Evolutionary conservation across 2,797 vertebrate genomes (phyloP).

Genomic region (Meriones psammophilus): DNA sequence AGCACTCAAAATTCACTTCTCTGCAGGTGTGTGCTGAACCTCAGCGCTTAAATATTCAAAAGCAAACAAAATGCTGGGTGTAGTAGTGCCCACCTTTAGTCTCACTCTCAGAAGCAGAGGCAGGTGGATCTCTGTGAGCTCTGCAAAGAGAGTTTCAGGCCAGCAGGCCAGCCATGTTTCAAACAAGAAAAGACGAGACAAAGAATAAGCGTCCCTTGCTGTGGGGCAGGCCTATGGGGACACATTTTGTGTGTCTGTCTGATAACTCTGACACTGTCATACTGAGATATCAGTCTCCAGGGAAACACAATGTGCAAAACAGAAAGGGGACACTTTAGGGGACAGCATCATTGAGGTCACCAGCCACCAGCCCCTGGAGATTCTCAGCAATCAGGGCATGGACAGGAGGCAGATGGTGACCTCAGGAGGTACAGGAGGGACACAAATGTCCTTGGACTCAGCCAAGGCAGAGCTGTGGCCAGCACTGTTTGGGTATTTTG

Average conservation of each 20-base stretch:
- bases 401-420: background rate
- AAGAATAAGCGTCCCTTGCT: background rate
- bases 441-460: background rate
- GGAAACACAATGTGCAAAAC: background rate
- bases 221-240: background rate
- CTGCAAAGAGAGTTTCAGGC: background rate
- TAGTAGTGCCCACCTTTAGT: too few relatives aligned
- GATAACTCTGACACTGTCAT: background rate
- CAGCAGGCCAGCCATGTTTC: background rate
- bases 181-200: background rate
- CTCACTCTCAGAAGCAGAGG: too few relatives aligned
- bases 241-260: rapidly evolving
- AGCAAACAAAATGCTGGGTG: background rate
- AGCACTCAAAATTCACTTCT: background rate
- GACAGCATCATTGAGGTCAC: background rate
- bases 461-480: background rate
- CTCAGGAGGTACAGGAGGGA: background rate
- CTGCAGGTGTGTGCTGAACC: background rate
- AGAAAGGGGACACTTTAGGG: background rate
- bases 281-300: background rate
- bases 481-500: background rate
- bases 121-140: background rate
- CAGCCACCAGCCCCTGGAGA: background rate
- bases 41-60: background rate
- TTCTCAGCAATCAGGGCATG: background rate